phyloP scores from a whole-genome alignment of 2,888 invertebrate genomes.

The Rotaria socialis region DNA sequence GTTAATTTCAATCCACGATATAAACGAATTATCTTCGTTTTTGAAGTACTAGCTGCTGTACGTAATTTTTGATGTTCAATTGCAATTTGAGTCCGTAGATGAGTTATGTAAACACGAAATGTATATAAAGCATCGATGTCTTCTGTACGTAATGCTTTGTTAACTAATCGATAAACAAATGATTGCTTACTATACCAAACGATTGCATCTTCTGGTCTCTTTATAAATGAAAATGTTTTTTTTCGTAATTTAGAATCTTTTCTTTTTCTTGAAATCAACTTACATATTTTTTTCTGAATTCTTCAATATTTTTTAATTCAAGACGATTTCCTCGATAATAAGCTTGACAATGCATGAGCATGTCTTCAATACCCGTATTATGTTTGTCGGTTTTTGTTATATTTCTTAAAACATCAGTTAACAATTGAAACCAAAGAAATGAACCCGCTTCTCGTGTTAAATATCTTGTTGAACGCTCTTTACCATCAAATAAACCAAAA shows the following conservation, averaged over 20 bases:
- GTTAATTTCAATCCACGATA: constrained; percentile 31
- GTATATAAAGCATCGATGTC: background rate
- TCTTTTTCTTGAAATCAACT: background rate
- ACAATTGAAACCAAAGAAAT: constrained; percentile 29
- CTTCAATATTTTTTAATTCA: background rate
- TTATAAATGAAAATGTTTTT: background rate
- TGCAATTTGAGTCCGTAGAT: background rate
- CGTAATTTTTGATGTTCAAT: background rate
- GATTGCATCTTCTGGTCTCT: background rate
- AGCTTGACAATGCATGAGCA: background rate
- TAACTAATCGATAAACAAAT: background rate
- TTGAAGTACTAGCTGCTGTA: background rate
- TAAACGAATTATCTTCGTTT: background rate
- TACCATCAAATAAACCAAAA: background rate
- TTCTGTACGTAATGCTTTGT: constrained; percentile 30
- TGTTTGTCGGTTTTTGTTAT: background rate
- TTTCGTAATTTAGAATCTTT: background rate
- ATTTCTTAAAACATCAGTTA: background rate
- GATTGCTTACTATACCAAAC: constrained; percentile 10
- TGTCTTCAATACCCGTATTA: background rate
- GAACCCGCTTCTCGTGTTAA: constrained; percentile 23
- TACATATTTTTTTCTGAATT: background rate
- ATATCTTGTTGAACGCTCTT: background rate
- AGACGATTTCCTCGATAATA: background rate
- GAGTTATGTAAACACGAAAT: background rate